These are phyloP conservation scores for Popillia japonica DNA, from an alignment of 1,140 invertebrate species.

Conservation along the genomic window DNA sequence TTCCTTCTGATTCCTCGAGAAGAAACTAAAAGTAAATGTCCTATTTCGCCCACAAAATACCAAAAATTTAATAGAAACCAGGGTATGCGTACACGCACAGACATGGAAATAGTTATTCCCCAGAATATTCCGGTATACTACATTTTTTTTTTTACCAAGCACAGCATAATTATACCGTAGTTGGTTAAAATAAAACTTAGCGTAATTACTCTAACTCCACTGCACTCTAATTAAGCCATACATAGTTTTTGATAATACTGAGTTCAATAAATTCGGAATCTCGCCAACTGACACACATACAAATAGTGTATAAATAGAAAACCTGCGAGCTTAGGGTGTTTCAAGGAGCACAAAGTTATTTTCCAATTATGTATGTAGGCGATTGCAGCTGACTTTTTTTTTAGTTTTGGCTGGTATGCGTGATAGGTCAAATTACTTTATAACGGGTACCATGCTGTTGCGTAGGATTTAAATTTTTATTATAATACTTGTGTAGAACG, in stretches of 20 bases:
- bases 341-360: neutral
- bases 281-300: neutral
- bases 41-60: too few relatives aligned
- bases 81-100: too few relatives aligned
- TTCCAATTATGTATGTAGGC: neutral
- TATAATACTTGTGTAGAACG: neutral
- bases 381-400: neutral
- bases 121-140: too few relatives aligned
- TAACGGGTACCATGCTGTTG: neutral
- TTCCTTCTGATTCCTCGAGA: too few relatives aligned
- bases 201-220: neutral
- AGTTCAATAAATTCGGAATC: neutral
- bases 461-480: neutral
- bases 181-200: too few relatives aligned
- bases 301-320: neutral
- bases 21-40: too few relatives aligned
- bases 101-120: too few relatives aligned
- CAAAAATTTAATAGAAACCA: too few relatives aligned
- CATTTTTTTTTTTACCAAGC: too few relatives aligned
- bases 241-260: neutral
- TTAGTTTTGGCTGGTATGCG: neutral
- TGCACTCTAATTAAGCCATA: neutral
- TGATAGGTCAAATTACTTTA: constrained; percentile 6
- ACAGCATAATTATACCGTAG: too few relatives aligned
- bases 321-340: neutral